These are phyloP conservation scores for Solenopsis invicta DNA, from an alignment of 1,140 invertebrate genomes.

Conservation along the genomic window DNA sequence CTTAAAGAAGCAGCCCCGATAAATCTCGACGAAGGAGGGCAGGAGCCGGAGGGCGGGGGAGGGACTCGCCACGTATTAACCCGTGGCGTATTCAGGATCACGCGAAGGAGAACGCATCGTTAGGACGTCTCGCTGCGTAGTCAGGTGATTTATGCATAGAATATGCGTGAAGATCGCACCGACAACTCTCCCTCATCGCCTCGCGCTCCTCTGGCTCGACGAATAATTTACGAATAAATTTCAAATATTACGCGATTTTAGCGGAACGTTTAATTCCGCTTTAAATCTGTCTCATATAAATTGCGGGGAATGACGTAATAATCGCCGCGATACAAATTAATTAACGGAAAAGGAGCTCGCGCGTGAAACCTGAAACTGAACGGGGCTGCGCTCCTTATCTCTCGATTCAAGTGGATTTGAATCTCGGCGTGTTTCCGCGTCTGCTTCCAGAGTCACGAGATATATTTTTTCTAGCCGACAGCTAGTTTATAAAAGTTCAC, in stretches of 20 bases:
- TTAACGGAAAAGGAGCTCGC: background rate
- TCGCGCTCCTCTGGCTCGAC: background rate
- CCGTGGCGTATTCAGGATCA: constrained; percentile 52
- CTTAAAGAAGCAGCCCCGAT: constrained; percentile 72
- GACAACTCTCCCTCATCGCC: background rate
- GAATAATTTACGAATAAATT: constrained; percentile 9
- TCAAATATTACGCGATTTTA: background rate
- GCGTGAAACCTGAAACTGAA: background rate
- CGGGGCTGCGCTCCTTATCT: background rate
- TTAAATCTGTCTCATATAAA: background rate
- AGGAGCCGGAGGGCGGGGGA: background rate
- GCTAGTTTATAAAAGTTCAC: constrained; percentile 19
- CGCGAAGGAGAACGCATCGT: constrained; percentile 66
- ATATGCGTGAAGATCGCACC: constrained; percentile 30
- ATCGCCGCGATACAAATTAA: constrained; percentile 3
- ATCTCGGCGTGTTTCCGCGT: background rate
- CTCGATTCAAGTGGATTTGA: background rate
- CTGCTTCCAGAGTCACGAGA: background rate
- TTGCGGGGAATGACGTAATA: background rate
- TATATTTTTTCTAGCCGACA: constrained; percentile 47
- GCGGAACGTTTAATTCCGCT: background rate
- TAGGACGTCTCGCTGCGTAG: constrained; percentile 47
- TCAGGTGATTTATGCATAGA: constrained; percentile 51
- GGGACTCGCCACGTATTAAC: constrained; percentile 25
- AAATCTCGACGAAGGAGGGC: constrained; percentile 68